Base-by-base conservation (phyloP, 2,797 vertebrate genomes). In the Etheostoma nigrum region DNA sequence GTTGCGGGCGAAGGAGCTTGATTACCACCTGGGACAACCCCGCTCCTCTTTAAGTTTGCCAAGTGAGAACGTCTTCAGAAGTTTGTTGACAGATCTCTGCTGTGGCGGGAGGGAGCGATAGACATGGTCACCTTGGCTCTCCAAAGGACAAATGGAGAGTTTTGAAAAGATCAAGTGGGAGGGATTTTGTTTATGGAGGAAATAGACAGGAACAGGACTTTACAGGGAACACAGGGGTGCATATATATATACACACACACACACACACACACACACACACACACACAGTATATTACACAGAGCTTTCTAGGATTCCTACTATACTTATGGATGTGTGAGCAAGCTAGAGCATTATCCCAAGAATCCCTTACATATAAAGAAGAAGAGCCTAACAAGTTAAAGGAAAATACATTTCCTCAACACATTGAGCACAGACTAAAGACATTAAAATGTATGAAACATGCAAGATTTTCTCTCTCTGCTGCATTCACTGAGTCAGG, bases 1-100 rank as follows among this genome's bases (percentile, higher is more conserved):
- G 79, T 76, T 77, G 87, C 78, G 67, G 74, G 87, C 85, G 72
- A 81, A 82, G 92, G 84, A 86, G 88, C 85, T 87, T 91, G 91
- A 91, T 91, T 90, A 90, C 91, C 92, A 92, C 93, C 89, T 72
- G 89, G 92, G 92, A 93, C 78, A 57, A 64, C 70, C 81, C 65
- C 45, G 33, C 81, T 76, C 81, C 82, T 81, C 90, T 93, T 91
- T 81, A 92, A 92, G 89, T 91, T 90, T 90, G 86, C 85, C 86
- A 81, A 90, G 90, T 64, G 81, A 90, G 90, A 84, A 82, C 86
- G 89, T 84, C 86, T 83, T 92, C 81, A 93, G 92, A 94, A 90
- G 88, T 92, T 91, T 91, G 90, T 91, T 92, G 89, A 92, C 88
- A 93, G 90, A 92, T 91, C 88, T 92, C 89, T 18, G 85, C 83